These are phyloP conservation scores for Listronotus bonariensis DNA, from an alignment of 1,140 invertebrate genomes.

Conservation along the genomic window DNA sequence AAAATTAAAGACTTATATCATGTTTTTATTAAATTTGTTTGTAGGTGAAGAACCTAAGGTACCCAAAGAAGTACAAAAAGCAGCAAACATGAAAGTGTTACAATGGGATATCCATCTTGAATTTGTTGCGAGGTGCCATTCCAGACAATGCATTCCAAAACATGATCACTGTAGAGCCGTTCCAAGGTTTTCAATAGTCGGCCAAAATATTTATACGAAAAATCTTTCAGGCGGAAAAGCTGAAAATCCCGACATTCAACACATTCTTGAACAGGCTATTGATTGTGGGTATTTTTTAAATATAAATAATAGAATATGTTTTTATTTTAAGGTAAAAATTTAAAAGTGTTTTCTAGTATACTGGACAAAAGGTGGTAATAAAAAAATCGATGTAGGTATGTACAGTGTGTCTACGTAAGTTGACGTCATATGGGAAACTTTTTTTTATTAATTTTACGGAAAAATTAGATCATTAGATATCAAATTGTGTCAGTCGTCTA, in stretches of 20 bases:
- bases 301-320: too few relatives aligned
- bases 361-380: too few relatives aligned
- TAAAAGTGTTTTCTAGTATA: too few relatives aligned
- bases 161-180: constrained; percentile 19
- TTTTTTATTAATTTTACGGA: too few relatives aligned
- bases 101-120: constrained; percentile 25
- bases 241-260: not conserved
- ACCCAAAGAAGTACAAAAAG: constrained; percentile 7
- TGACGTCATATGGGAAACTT: too few relatives aligned
- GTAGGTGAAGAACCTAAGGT: constrained; percentile 17
- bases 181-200: constrained; percentile 8
- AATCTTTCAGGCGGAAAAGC: constrained; percentile 1
- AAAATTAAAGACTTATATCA: too few relatives aligned
- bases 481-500: too few relatives aligned
- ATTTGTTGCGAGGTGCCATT: constrained; percentile 24
- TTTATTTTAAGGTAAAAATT: too few relatives aligned
- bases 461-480: too few relatives aligned
- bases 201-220: constrained; percentile 22
- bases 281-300: not conserved
- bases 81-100: constrained; percentile 16
- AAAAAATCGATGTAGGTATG: too few relatives aligned
- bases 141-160: constrained; percentile 13
- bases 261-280: constrained; percentile 8
- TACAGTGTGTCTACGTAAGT: too few relatives aligned
- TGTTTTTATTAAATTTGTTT: too few relatives aligned